Conservation (phyloP, 2,797 vertebrate genomes). For the Poecile montanus region DNA sequence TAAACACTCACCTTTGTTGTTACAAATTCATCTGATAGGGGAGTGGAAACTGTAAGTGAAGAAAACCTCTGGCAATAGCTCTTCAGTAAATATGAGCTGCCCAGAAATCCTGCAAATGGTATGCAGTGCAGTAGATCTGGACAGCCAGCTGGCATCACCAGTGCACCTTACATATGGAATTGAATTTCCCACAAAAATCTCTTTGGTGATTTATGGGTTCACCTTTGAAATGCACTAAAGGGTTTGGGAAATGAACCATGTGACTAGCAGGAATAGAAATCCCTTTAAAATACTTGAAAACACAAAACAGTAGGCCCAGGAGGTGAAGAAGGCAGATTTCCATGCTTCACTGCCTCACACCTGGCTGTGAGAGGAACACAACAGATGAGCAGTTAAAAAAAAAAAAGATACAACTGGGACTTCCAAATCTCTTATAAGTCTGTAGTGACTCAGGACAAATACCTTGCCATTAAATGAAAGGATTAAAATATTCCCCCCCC, state of each 20-base stretch:
- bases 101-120: neutral
- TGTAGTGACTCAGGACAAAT: neutral
- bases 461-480: neutral
- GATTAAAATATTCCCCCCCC: neutral
- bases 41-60: neutral
- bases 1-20: neutral
- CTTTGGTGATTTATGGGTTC: neutral
- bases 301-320: neutral
- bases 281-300: neutral
- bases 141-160: conserved; percentile 35
- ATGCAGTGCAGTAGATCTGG: neutral
- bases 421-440: neutral
- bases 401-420: neutral
- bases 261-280: conserved; percentile 24
- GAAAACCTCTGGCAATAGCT: neutral
- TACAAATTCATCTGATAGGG: neutral
- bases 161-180: neutral
- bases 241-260: neutral
- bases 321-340: neutral
- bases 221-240: neutral
- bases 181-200: neutral
- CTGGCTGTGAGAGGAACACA: neutral
- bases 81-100: neutral
- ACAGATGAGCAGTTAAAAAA: neutral
- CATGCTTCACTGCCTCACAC: neutral